Evolutionary conservation across 2,113 vertebrate genomes (phyloP).

Genomic region (Amphilophus citrinellus): DNA sequence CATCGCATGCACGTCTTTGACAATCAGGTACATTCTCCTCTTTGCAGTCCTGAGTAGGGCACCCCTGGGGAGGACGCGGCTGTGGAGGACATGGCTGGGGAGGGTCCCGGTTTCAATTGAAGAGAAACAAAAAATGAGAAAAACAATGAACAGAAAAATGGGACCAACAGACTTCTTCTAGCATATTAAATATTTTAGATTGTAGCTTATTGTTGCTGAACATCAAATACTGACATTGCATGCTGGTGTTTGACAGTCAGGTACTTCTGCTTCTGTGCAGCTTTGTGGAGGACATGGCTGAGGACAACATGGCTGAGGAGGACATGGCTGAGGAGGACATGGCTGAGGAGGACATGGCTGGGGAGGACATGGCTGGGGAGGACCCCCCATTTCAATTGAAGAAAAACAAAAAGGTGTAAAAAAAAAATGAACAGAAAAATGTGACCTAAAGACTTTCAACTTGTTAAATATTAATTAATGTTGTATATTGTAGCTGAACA

Average conservation of each 20-base stretch:
- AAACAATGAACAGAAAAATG: background rate
- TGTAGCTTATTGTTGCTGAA: background rate
- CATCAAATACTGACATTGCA: too few species aligned
- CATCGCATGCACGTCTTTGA: background rate
- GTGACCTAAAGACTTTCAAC: background rate
- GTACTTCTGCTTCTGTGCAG: too few species aligned
- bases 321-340: too few species aligned
- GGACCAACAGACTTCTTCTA: background rate
- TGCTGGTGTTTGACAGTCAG: background rate
- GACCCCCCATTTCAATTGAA: slow-evolving; percentile 32
- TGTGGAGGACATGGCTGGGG: too few species aligned
- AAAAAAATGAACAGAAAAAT: background rate
- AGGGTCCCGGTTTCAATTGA: slow-evolving; percentile 38
- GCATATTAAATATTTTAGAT: background rate
- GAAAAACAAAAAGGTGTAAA: background rate
- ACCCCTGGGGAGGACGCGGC: slow-evolving; percentile 15
- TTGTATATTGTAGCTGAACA: background rate
- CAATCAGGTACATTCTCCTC: slow-evolving; percentile 57
- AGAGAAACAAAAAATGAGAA: background rate
- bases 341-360: too few species aligned
- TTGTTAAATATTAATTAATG: background rate
- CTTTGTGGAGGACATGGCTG: slow-evolving; percentile 64
- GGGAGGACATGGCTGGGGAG: background rate
- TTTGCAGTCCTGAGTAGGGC: slow-evolving; percentile 62
- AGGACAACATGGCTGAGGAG: too few species aligned